Percentiles rank a stretch among this genome's conserved stretches.
These are phyloP conservation scores for Morpho achilles DNA, from an alignment of 2,888 invertebrate genomes.

Conservation along the genomic window DNA sequence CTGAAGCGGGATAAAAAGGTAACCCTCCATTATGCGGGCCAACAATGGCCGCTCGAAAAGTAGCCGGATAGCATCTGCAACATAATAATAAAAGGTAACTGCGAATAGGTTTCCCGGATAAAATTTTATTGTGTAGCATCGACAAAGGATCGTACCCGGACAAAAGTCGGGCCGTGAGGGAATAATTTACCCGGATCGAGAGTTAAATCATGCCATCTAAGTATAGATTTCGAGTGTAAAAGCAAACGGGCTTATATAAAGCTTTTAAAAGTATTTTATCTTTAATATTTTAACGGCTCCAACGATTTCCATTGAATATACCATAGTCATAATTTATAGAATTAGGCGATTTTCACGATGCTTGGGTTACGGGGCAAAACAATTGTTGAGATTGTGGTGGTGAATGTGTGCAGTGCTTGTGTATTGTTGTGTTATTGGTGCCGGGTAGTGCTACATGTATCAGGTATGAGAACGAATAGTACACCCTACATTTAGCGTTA, in stretches of 20 bases:
- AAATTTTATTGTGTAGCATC: constrained; percentile 73
- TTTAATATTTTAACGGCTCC: too few species aligned
- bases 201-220: constrained; percentile 11
- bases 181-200: constrained; percentile 17
- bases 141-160: constrained; percentile 53
- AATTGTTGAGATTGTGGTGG: too few species aligned
- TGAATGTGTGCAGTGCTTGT: too few species aligned
- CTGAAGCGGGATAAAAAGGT: constrained; percentile 70
- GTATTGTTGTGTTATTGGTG: too few species aligned
- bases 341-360: not conserved
- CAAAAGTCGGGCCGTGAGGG: constrained; percentile 32
- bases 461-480: too few species aligned
- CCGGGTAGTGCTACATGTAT: too few species aligned
- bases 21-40: constrained; percentile 58
- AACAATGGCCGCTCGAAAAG: constrained; percentile 65
- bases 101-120: constrained; percentile 73
- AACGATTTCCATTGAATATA: too few species aligned
- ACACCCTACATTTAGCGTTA: too few species aligned
- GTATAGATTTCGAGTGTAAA: constrained; percentile 10
- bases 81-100: constrained; percentile 77
- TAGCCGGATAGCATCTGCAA: constrained; percentile 66
- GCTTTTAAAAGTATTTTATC: not conserved
- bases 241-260: constrained; percentile 1
- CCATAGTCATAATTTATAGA: too few species aligned
- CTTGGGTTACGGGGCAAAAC: too few species aligned